Conservation (phyloP, 2,113 vertebrate genomes). For the Oreotrochilus melanogaster region DNA sequence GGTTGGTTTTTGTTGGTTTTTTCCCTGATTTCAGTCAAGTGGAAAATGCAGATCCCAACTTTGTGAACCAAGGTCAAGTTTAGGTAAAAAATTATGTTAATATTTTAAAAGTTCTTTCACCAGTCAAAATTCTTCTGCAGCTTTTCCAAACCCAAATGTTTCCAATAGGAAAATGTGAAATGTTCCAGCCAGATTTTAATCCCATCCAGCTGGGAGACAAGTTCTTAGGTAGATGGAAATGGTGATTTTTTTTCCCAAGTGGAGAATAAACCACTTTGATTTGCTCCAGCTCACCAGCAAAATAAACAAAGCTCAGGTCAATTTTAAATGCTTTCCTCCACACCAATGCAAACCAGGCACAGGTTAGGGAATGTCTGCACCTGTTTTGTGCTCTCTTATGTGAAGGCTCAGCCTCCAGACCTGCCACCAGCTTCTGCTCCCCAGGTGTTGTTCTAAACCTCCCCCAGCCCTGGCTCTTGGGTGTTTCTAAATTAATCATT, state of each 20-base stretch:
- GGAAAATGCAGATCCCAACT: background rate
- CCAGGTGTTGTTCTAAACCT: background rate
- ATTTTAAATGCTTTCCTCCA: background rate
- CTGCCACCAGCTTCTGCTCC: background rate
- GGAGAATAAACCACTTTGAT: background rate
- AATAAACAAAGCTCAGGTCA: background rate
- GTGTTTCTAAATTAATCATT: background rate
- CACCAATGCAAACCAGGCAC: accelerated
- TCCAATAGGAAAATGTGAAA: background rate
- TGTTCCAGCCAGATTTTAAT: background rate
- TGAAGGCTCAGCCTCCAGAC: background rate
- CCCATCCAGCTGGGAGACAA: background rate
- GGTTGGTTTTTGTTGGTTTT: background rate
- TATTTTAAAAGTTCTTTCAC: background rate
- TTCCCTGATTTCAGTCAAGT: background rate
- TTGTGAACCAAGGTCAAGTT: background rate
- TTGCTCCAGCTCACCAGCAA: background rate
- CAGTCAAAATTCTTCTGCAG: background rate
- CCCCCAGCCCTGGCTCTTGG: background rate
- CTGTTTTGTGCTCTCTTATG: background rate
- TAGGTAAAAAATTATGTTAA: background rate
- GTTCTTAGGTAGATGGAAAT: background rate
- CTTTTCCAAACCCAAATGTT: accelerated
- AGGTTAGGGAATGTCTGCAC: background rate
- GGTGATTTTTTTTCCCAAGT: no score